phyloP scores from a whole-genome alignment of 2,113 vertebrate species.

The Urocynchramus pylzowi region DNA sequence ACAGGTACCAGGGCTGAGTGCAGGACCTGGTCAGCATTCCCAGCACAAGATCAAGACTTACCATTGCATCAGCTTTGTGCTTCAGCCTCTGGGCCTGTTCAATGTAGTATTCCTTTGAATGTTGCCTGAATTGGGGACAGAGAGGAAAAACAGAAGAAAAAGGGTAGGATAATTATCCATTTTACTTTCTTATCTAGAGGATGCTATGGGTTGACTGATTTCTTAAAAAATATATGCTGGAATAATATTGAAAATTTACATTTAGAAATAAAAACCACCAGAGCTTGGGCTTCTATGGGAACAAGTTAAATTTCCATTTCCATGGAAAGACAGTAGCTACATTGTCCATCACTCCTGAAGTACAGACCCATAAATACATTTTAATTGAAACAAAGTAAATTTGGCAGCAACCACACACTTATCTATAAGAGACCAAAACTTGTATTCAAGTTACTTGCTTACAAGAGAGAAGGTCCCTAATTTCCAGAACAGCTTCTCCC shows the following conservation, averaged over 20 bases:
- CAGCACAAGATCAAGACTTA: constrained; percentile 35
- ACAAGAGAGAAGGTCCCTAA: neutral
- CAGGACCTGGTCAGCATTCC: neutral
- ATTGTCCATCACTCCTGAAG: neutral
- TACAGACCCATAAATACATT: neutral
- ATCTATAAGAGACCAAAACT: neutral
- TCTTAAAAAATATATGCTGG: neutral
- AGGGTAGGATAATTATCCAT: neutral
- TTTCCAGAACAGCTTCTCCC: neutral
- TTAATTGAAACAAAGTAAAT: neutral
- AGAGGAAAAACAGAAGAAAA: neutral
- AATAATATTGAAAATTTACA: neutral
- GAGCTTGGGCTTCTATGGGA: neutral
- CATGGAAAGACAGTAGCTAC: neutral
- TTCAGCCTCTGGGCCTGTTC: constrained; percentile 93
- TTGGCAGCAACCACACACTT: neutral
- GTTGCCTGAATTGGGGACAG: constrained; percentile 67
- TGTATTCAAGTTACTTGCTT: neutral
- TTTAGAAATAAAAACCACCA: neutral
- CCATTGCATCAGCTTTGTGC: constrained; percentile 93
- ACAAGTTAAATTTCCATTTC: neutral
- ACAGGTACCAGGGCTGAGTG: neutral
- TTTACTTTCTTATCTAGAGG: neutral
- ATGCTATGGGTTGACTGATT: neutral
- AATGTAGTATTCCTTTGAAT: constrained; percentile 83